Base-by-base conservation (phyloP, 2,113 vertebrate genomes). In the Myotis lucifugus region DNA sequence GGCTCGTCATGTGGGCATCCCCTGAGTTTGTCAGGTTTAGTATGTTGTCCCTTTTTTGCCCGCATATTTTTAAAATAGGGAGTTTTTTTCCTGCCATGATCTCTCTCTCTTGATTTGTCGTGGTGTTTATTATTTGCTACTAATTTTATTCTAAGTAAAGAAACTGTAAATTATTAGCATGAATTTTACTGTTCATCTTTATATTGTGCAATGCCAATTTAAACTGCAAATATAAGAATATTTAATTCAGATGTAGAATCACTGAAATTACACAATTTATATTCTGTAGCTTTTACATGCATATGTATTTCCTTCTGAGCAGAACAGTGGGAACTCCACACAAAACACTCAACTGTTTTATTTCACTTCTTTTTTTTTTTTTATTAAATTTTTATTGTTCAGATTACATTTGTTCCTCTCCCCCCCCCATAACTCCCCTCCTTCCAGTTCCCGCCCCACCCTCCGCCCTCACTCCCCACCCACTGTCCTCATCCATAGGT, bases 191-290 rank as follows among this genome's bases (percentile, higher is more conserved):
- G 32, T 88, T 74, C 54, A 70, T 81, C 64, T 91, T 94, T 90
- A 67, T 50, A 82, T 76, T 92, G n/a, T n/a, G 14, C 34, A 46
- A 8, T 85, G 67, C 48, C 69, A 78, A 29, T 91, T 94, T 83
- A 70, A 90, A 84, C 77, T 95, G 72, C 89, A 91, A 79, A 74
- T 85, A 27, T 29, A 37, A 85, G 90, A 61, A 5, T 19, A 19
- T 76, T 92, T 85, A 92, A 56, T 40, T 95, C 66, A 14, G 56
- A 59, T 23, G n/a, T 64, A n/a, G 40, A 69, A 79, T 91, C 87
- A 56, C 40, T 6, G 17, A 78, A 83, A 91, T 79, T 32, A 61
- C 4, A 69, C 14, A 82, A 3, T 79, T 64, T 89, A 29, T 91
- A 52, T 61, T 72, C 88, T 17, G 0, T 72, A 90, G 56, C 50